A percentile compares a stretch with the other conserved stretches of the same genome.
phyloP scores from a whole-genome alignment of 2,888 invertebrate species.

The Dryobotodes eremita region DNA sequence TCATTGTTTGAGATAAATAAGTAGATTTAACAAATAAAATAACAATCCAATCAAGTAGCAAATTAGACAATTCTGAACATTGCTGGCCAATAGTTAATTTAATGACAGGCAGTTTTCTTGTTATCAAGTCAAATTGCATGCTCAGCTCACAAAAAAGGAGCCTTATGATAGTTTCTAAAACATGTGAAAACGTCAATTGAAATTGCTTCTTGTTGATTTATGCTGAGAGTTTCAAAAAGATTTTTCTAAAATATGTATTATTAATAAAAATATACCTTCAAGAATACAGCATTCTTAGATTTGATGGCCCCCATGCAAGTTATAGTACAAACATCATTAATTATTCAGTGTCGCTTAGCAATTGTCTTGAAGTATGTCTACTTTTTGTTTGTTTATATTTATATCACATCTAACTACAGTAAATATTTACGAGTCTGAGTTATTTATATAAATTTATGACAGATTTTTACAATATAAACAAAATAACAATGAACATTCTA shows the following conservation, averaged over 20 bases:
- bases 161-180: background rate
- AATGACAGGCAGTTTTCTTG: background rate
- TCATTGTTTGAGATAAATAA: background rate
- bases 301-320: constrained; percentile 89
- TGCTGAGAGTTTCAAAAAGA: background rate
- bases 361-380: constrained; percentile 34
- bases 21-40: background rate
- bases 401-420: constrained; percentile 56
- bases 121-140: background rate
- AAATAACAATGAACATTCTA: constrained; percentile 80
- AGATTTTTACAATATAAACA: constrained; percentile 69
- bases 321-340: constrained; percentile 72
- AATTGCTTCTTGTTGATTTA: background rate
- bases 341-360: constrained; percentile 49
- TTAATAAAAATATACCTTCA: constrained; percentile 79
- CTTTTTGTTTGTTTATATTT: constrained; percentile 59
- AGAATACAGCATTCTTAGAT: constrained; percentile 84
- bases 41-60: background rate
- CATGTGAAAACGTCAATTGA: too few relatives aligned
- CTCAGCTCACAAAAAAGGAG: background rate
- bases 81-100: background rate
- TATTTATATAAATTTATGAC: constrained; percentile 55
- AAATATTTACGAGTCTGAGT: constrained; percentile 69
- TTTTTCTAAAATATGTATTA: constrained; percentile 5
- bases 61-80: background rate